Conservation (phyloP, 1,140 invertebrate species). For the Hyposmocoma kahamanoa region DNA sequence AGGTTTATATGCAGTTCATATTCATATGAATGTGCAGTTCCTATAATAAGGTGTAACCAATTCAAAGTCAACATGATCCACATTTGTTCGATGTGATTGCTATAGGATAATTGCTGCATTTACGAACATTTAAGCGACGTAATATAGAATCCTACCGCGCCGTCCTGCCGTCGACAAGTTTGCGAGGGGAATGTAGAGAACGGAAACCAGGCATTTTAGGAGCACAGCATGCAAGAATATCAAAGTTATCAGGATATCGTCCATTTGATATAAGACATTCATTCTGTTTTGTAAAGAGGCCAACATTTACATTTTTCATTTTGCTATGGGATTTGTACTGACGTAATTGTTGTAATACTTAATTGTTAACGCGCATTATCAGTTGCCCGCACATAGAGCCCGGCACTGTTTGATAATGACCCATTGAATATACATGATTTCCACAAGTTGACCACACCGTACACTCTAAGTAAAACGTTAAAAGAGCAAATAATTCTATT, state of each 20-base stretch:
- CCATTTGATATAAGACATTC: slow-evolving; percentile 8
- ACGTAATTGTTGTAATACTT: too few relatives aligned
- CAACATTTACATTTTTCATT: slow-evolving; percentile 11
- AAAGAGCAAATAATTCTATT: too few relatives aligned
- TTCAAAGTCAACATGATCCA: slow-evolving; percentile 12
- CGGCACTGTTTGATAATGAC: too few relatives aligned
- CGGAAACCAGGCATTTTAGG: slow-evolving; percentile 8
- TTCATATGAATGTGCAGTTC: too few relatives aligned
- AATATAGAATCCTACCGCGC: slow-evolving; percentile 15
- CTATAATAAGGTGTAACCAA: slow-evolving; percentile 2
- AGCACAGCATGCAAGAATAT: slow-evolving; percentile 13
- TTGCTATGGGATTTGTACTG: too few relatives aligned
- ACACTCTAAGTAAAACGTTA: too few relatives aligned
- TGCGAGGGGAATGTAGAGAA: slow-evolving; percentile 12
- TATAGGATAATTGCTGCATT: slow-evolving; percentile 5
- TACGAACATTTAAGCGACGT: slow-evolving; percentile 4
- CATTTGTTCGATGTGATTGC: slow-evolving; percentile 11
- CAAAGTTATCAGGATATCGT: slow-evolving; percentile 3
- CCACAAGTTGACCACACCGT: too few relatives aligned
- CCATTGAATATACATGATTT: too few relatives aligned
- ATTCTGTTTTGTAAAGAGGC: slow-evolving; percentile 17
- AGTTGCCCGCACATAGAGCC: too few relatives aligned
- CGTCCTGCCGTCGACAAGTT: slow-evolving; percentile 5
- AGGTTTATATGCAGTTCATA: slow-evolving; percentile 18
- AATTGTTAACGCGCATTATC: too few relatives aligned